Conservation (phyloP, 1,140 invertebrate genomes). For the Harpegnathos saltator region DNA sequence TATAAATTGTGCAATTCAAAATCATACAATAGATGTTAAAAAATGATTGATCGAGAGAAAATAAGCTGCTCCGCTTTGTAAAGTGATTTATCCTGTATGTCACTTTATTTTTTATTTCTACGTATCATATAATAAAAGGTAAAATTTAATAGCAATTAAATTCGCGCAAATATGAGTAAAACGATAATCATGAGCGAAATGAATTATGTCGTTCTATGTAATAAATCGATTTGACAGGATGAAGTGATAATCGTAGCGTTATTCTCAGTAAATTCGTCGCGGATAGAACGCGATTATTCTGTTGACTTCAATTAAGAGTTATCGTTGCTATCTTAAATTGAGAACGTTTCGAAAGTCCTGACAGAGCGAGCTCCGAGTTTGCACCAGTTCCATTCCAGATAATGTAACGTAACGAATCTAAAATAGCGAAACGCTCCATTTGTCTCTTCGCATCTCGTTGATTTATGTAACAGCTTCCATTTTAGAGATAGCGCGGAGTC, state of each 20-base stretch:
- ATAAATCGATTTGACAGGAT: slow-evolving; percentile 22
- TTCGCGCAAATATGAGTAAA: not conserved
- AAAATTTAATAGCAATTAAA: not conserved
- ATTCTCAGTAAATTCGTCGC: not conserved
- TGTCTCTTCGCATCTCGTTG: too few species aligned
- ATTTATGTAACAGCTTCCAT: slow-evolving; percentile 36
- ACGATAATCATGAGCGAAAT: not conserved
- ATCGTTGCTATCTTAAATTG: slow-evolving; percentile 7
- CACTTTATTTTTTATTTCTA: too few species aligned
- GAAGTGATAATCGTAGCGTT: not conserved
- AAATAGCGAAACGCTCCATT: slow-evolving; percentile 42
- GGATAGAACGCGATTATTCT: slow-evolving; percentile 10
- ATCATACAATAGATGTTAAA: too few species aligned
- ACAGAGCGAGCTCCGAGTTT: slow-evolving; percentile 19
- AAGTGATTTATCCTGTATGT: too few species aligned
- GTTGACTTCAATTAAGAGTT: slow-evolving; percentile 15
- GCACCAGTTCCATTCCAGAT: slow-evolving; percentile 27
- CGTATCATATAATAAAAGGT: not conserved
- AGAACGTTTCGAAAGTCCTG: not conserved
- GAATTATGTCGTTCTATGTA: not conserved
- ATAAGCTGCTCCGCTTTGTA: too few species aligned
- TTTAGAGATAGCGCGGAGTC: slow-evolving; percentile 4
- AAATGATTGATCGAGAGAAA: too few species aligned
- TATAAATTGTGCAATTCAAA: too few species aligned
- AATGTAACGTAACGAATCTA: slow-evolving; percentile 23